A percentile compares a stretch with the other conserved stretches of the same genome.
phyloP scores from a whole-genome alignment of 1,140 invertebrate species.

The Drosophila lacertosa region DNA sequence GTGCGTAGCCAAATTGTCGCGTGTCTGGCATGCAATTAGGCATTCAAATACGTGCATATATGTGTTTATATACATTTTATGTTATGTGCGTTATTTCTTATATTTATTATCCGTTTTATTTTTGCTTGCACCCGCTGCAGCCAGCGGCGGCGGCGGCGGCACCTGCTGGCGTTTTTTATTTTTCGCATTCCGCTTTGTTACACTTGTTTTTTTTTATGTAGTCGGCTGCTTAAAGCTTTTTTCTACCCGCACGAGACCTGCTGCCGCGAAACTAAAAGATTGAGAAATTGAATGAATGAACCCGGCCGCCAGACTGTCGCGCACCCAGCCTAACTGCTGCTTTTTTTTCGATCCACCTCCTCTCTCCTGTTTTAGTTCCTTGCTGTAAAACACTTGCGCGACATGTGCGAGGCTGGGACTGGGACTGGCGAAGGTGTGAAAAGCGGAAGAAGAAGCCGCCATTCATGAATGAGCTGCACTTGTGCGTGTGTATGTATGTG shows the following conservation, averaged over 20 bases:
- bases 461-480: slow-evolving; percentile 73
- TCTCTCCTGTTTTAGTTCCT: slow-evolving; percentile 10
- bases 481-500: slow-evolving; percentile 13
- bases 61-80: background rate
- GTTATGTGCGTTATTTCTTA: background rate
- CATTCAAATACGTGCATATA: slow-evolving; percentile 55
- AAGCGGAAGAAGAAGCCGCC: slow-evolving; percentile 54
- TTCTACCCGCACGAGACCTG: slow-evolving; percentile 50
- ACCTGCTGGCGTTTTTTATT: slow-evolving; percentile 32
- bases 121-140: slow-evolving; percentile 11
- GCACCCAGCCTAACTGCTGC: slow-evolving; percentile 33
- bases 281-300: slow-evolving; percentile 46
- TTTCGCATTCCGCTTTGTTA: slow-evolving; percentile 46
- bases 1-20: slow-evolving; percentile 61
- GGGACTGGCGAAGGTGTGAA: slow-evolving; percentile 50
- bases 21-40: slow-evolving; percentile 81
- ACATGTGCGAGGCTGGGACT: slow-evolving; percentile 14
- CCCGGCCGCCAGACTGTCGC: slow-evolving; percentile 54
- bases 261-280: slow-evolving; percentile 20
- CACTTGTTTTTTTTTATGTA: slow-evolving; percentile 9
- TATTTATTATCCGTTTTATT: background rate
- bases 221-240: slow-evolving; percentile 13
- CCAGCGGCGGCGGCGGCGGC: slow-evolving; percentile 22
- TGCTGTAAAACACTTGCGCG: slow-evolving; percentile 39
- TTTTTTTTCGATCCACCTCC: background rate